Base-by-base conservation (phyloP, 2,797 vertebrate species). In the Zenarchopterus dispar region DNA sequence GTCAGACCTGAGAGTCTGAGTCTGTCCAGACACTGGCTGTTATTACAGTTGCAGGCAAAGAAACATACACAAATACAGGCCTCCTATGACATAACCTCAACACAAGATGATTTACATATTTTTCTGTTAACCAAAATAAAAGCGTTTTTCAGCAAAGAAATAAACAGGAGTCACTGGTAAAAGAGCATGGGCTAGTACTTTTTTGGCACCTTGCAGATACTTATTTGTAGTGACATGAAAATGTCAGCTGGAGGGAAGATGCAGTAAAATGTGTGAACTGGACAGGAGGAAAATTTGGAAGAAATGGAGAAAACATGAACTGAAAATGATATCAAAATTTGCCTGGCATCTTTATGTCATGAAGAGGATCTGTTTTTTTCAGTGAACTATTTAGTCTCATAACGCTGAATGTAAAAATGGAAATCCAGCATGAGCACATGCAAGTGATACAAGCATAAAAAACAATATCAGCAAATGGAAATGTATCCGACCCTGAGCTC, bases 31-130 rank as follows among this genome's bases (percentile, higher is more conserved):
- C 47, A 19, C 59, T 19, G 49, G 63, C 10, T 47, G 19, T 49
- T 51, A 23, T 68, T 60, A 65, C 48, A 65, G 75, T 82, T 78
- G 57, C 70, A 55, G 79, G 71, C 62, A 0, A 22, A 51, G 24
- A 41, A 46, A 26, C 68, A 10, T 26, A 62, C 48, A 71, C 31
- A 66, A 36, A 67, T 7, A 57, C 4, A 16, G 26, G 63, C 17
- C 19, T 8, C 36, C 13, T 39, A 15, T 47, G n/a, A 70, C 18
- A 52, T 17, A 45, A 58, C 2, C 15, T 21, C 21, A 18, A 17
- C 10, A 5, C 9, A 8, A 31, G 26, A n/a, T 62, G 41, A 43
- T 26, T 61, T 46, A 46, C 3, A 36, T 36, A 0, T 19, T 18
- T 21, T 21, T 18, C 2, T 39, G 22, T 36, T 3, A 1, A 8